These are phyloP conservation scores for Tauraco erythrolophus DNA, from an alignment of 2,113 vertebrate species.

Conservation along the genomic window DNA sequence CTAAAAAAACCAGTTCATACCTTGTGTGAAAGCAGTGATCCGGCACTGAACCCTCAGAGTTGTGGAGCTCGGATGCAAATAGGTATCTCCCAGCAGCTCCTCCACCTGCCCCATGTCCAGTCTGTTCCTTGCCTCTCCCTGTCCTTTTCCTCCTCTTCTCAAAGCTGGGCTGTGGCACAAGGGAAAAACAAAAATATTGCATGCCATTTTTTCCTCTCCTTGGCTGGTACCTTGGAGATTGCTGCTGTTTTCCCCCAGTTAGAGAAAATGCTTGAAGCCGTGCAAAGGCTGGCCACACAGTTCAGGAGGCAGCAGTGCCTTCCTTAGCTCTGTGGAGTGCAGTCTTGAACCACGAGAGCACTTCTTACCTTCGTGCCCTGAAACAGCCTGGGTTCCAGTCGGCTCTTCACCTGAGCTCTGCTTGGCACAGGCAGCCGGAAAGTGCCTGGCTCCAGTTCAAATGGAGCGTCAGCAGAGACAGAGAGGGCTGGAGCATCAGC, in stretches of 20 bases:
- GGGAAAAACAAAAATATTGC: not conserved
- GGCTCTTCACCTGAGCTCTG: not conserved
- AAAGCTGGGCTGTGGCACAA: not conserved
- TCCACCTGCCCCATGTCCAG: not conserved
- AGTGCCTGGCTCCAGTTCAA: not conserved
- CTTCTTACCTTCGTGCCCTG: not conserved
- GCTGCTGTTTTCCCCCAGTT: not conserved
- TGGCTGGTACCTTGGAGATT: not conserved
- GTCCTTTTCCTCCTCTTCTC: not conserved
- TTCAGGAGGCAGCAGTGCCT: slow-evolving; percentile 2
- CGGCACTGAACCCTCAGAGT: not conserved
- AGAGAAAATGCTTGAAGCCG: not conserved
- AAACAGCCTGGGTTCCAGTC: not conserved
- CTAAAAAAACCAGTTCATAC: not conserved
- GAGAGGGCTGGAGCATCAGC: not conserved
- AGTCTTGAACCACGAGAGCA: slow-evolving; percentile 13
- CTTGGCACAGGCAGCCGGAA: not conserved
- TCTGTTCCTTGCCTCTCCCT: not conserved
- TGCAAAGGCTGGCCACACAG: not conserved
- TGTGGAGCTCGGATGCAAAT: not conserved
- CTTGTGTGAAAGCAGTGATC: not conserved
- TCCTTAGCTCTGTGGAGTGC: slow-evolving; percentile 35
- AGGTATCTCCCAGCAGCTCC: not conserved
- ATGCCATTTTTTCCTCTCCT: not conserved
- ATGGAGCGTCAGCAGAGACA: not conserved